Percentiles rank a stretch among this genome's conserved stretches.
Evolutionary conservation across 2,113 vertebrate species (phyloP).

Genomic region (Caranx melampygus): DNA sequence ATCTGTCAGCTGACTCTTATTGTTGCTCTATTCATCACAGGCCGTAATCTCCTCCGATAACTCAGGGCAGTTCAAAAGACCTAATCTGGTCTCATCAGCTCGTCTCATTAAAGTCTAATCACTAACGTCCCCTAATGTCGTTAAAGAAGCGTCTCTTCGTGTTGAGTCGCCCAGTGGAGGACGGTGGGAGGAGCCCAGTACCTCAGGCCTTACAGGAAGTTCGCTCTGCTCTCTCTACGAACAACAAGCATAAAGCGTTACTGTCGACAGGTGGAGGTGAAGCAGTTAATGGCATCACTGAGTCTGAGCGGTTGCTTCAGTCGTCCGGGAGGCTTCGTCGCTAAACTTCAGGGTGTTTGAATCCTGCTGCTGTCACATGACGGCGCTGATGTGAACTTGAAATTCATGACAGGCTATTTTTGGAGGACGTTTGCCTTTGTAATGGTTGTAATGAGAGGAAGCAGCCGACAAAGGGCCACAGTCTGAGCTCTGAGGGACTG

Average conservation of each 20-base stretch:
- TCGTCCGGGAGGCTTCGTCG: conserved; percentile 4
- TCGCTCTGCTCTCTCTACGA: conserved; percentile 67
- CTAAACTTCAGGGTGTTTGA: not conserved
- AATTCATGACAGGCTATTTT: too few species aligned
- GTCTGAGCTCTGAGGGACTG: too few species aligned
- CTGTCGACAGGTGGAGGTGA: not conserved
- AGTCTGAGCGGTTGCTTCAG: not conserved
- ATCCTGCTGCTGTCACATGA: too few species aligned
- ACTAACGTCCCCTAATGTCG: conserved; percentile 11
- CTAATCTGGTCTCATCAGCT: conserved; percentile 25
- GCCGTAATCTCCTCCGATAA: conserved; percentile 30
- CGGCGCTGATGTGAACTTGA: too few species aligned
- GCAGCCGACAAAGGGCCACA: too few species aligned
- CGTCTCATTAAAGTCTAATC: conserved; percentile 41
- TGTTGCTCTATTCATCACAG: conserved; percentile 40
- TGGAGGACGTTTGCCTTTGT: too few species aligned
- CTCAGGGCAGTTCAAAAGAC: conserved; percentile 16
- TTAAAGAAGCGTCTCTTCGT: conserved; percentile 40
- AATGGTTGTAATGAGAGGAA: too few species aligned
- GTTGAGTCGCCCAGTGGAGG: conserved; percentile 51
- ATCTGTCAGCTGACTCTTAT: conserved; percentile 29
- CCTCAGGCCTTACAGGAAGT: conserved; percentile 67
- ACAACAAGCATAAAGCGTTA: conserved; percentile 63
- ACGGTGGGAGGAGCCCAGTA: conserved; percentile 48
- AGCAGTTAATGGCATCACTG: not conserved